Base-by-base conservation (phyloP, 2,888 invertebrate species). In the Osmoderma eremita region DNA sequence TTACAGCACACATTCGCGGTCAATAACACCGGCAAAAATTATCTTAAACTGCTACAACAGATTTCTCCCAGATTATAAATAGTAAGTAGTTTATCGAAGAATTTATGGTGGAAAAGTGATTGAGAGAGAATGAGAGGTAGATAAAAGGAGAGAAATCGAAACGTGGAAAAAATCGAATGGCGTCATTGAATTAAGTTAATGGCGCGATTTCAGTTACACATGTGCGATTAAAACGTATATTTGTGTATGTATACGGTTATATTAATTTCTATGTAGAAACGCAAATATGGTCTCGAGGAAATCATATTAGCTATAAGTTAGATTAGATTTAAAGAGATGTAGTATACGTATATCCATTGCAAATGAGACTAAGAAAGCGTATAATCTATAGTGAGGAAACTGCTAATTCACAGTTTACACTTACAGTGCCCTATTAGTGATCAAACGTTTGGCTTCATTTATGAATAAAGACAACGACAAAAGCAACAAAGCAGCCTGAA, bases 51-150 rank as follows among this genome's bases (percentile, higher is more conserved):
- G 73, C 74, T 74, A 73, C 75, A 69, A 30, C 69, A 72, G 76
- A 77, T 77, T 78, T 78, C 77, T 74, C 77, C 75, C 74, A 42
- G 51, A 75, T 72, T 76, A 76, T 76, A 77, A 75, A 75, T 75
- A 76, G 76, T 77, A 76, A 76, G 77, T 76, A 75, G 77, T 74
- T 65, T 65, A 65, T 69, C 70, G 74, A 74, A 54, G 56, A 75
- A 74, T 73, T 74, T 67, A 72, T 73, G 62, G 74, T 74, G 76
- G 76, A 77, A 78, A 77, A 78, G 78, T 76, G 78, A 73, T 75
- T 75, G 63, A 78, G 69, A 74, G 63, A 48, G 49, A 63, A 30
- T 17, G 36, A 39, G 50, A 38, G 18, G 20, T 50, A 18, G 49
- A 63, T 63, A 63, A 63, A 63, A 63, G 49, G 51, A 63, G 63